These are phyloP conservation scores for Urocolius indicus DNA, from an alignment of 2,113 vertebrate species.

Conservation along the genomic window DNA sequence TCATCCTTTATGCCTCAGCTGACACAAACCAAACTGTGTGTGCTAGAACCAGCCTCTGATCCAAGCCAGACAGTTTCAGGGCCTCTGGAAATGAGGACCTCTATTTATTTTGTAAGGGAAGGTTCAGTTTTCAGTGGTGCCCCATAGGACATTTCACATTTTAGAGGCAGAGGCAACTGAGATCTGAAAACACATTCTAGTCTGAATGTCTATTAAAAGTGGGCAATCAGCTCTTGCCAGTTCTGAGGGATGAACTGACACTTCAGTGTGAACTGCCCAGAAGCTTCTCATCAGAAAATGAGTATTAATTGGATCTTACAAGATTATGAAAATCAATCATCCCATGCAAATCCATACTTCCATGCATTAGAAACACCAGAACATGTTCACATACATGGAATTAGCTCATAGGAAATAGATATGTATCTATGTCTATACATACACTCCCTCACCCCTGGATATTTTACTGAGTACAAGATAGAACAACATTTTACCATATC, in stretches of 20 bases:
- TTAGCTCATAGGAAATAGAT: background rate
- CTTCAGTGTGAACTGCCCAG: background rate
- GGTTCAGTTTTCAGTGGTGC: background rate
- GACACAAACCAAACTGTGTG: background rate
- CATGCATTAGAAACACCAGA: background rate
- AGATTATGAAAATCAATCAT: background rate
- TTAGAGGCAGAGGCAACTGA: background rate
- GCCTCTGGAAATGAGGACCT: background rate
- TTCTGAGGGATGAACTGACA: background rate
- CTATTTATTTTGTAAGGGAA: background rate
- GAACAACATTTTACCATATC: background rate
- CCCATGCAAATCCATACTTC: background rate
- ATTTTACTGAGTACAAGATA: background rate
- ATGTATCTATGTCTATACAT: background rate
- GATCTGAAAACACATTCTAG: background rate
- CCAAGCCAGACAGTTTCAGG: background rate
- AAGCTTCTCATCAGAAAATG: background rate
- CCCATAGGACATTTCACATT: background rate
- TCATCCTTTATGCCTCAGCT: background rate
- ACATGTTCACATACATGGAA: background rate
- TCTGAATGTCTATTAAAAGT: background rate
- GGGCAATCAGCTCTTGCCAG: background rate
- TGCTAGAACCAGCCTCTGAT: background rate
- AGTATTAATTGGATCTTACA: background rate
- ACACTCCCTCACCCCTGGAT: accelerated